Base-by-base conservation (phyloP, 2,888 invertebrate genomes). In the Caenorhabditis macrosperma region DNA sequence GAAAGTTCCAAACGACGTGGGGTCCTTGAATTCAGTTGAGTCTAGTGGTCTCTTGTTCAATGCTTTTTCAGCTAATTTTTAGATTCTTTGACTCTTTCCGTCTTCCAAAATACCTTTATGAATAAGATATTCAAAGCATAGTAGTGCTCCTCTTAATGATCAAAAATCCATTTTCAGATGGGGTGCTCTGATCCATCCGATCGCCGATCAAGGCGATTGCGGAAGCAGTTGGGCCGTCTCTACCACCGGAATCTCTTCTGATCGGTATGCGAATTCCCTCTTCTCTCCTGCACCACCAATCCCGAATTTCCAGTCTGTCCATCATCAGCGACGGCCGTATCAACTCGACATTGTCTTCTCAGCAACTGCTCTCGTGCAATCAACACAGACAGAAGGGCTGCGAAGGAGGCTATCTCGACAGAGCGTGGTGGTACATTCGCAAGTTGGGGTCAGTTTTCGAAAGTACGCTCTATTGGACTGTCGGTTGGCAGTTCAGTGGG, bases 221-320 rank as follows among this genome's bases (percentile, higher is more conserved):
- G 96, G 95, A 0, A 94, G 96, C 0, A 84, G 83, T 75, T 97
- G 97, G 97, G 96, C 96, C 0, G 93, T 97, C 28, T 94, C 95
- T 0, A 94, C 96, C 0, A 94, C 94, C 61, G 91, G 92, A 91
- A 86, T 86, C 46, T 84, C 86, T 20, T 80, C 85, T n/a, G 88
- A 88, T 75, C 57, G 86, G 85, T 84, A 28, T n/a, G n/a, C n/a
- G n/a, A 12, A 0, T 12, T 55, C 30, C 17, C 44, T 12, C 6
- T 50, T 26, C 1, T 22, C 22, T 5, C 50, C 1, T 35, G 17
- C 12, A 61, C 15, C 17, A 4, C 10, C 4, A 4, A 10, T 44
- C 44, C 17, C n/a, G n/a, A 10, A 2, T 7, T 5, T 77, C 41
- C 57, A 85, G 88, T 48, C 75, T 94, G 87, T 94, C 94, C 5